Evolutionary conservation across 1,140 invertebrate genomes (phyloP).

Genomic region (Penaeus chinensis): DNA sequence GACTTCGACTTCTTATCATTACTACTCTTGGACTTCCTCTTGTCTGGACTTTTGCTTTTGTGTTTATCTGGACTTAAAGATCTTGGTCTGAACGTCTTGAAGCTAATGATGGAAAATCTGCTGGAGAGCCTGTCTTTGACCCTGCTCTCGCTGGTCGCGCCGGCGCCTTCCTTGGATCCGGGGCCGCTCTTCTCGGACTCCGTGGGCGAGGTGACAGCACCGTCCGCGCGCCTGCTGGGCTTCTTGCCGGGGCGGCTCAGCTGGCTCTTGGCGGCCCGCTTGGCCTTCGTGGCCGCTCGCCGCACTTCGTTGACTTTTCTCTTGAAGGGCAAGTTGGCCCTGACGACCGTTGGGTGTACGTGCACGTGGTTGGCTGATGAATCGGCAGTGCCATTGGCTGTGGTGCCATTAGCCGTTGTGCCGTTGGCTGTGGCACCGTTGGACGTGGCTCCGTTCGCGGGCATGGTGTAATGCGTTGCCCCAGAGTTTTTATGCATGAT

Average conservation of each 20-base stretch:
- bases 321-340: slow-evolving; percentile 62
- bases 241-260: slow-evolving; percentile 59
- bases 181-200: slow-evolving; percentile 59
- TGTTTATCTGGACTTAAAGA: slow-evolving; percentile 62
- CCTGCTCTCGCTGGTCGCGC: slow-evolving; percentile 17
- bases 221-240: slow-evolving; percentile 42
- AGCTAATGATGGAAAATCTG: slow-evolving; percentile 63
- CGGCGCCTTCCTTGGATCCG: slow-evolving; percentile 26
- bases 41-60: slow-evolving; percentile 60
- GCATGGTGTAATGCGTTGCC: slow-evolving; percentile 42
- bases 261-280: slow-evolving; percentile 62
- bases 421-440: slow-evolving; percentile 48
- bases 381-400: slow-evolving; percentile 45
- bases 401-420: slow-evolving; percentile 35
- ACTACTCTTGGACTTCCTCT: slow-evolving; percentile 58
- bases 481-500: slow-evolving; percentile 57
- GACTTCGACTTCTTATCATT: slow-evolving; percentile 55
- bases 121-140: slow-evolving; percentile 61
- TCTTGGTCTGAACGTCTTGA: slow-evolving; percentile 62
- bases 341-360: slow-evolving; percentile 63
- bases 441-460: slow-evolving; percentile 31
- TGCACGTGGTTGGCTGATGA: slow-evolving; percentile 53
- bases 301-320: slow-evolving; percentile 63
- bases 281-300: slow-evolving; percentile 63
- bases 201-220: slow-evolving; percentile 54